A percentile compares a stretch with the other conserved stretches of the same genome.
phyloP scores from a whole-genome alignment of 2,888 invertebrate genomes.

The Busseola fusca region DNA sequence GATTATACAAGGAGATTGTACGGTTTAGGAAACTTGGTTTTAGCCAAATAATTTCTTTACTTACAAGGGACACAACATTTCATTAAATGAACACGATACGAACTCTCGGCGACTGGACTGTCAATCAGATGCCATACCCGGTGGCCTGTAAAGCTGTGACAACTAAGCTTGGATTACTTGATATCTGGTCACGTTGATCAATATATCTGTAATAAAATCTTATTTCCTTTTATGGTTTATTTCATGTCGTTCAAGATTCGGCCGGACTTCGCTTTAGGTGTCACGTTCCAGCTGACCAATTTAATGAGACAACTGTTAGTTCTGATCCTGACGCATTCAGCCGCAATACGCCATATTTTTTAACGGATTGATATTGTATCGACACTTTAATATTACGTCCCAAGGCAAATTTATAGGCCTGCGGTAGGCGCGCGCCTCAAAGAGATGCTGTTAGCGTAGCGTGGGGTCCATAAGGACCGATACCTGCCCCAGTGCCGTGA shows the following conservation, averaged over 20 bases:
- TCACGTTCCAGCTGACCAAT: neutral
- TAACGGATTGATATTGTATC: too few relatives aligned
- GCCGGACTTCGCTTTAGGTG: neutral
- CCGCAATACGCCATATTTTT: neutral
- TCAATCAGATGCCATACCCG: neutral
- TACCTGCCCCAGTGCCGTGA: too few relatives aligned
- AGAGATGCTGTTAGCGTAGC: too few relatives aligned
- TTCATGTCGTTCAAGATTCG: neutral
- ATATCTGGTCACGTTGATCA: neutral
- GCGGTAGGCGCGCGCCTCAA: too few relatives aligned
- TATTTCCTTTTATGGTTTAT: neutral
- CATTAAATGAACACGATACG: neutral
- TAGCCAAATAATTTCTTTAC: neutral
- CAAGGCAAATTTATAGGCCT: too few relatives aligned
- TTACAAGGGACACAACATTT: neutral
- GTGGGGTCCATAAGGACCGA: too few relatives aligned
- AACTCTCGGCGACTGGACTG: neutral
- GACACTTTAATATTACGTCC: too few relatives aligned
- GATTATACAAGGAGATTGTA: neutral
- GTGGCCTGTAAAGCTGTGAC: neutral
- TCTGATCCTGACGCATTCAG: too few relatives aligned
- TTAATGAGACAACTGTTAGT: neutral
- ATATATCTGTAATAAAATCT: too few relatives aligned
- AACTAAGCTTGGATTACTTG: neutral
- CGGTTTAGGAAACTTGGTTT: neutral